Evolutionary conservation across 2,113 vertebrate species (phyloP), one percentile per base, ranked within the genome.

Genomic region (Scolopax mira): DNA sequence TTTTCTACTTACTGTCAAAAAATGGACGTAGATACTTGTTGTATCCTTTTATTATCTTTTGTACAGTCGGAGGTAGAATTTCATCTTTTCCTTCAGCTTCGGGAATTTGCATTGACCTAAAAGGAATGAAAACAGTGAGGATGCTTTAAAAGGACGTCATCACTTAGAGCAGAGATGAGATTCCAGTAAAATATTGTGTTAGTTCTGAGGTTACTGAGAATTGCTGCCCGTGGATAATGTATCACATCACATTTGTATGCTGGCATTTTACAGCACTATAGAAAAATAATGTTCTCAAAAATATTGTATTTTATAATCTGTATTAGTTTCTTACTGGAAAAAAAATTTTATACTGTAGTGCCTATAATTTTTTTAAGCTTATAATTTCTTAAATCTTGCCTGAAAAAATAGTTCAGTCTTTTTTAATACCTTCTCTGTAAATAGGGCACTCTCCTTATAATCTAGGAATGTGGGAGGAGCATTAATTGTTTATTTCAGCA

Each of bases 11-110:
- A 99, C 99, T 98, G 71, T 98, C 98, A 98, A 99, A 99, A 97
- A 99, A 99, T 19, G 99, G 99, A 84, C 99, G 97, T 33, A 99
- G 98, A 96, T 99, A 99, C 96, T 99, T 99, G 98, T 99, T 99
- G 97, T 99, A 99, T 91, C 99, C 99, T 97, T 98, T 98, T 98
- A 99, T 98, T 97, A 99, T 98, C 96, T 98, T 98, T 90, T 99
- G 98, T 96, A 99, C 98, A 77, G 98, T 98, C 66, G 99, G 99
- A 95, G 98, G 99, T 57, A 99, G 98, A 93, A 98, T 98, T 96
- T 99, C 98, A 93, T 97, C 97, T 91, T 98, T 98, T 90, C 97
- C 97, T 93, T 99, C 98, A 61, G 98, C 98, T 81, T 74, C 37
- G n/a, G 62, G 42, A 72, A 90, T 75, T 42, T 88, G n/a, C 8